Evolutionary conservation across 2,797 vertebrate genomes (phyloP).

Genomic region (Sarcophilus harrisii): DNA sequence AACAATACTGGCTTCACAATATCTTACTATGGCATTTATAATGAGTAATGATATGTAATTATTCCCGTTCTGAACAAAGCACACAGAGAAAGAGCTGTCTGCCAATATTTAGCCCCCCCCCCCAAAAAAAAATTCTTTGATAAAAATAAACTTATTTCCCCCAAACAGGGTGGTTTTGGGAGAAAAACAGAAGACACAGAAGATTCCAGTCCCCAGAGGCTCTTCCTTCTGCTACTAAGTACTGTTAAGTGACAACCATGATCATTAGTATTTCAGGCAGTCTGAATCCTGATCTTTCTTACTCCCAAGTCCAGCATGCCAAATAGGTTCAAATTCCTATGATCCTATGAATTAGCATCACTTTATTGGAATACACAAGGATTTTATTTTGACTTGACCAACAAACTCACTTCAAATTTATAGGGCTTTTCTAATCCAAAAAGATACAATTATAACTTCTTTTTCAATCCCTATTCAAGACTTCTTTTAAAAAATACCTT

Average conservation of each 20-base stretch:
- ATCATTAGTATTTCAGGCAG: neutral
- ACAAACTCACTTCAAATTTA: neutral
- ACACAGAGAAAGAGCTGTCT: neutral
- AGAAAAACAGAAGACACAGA: neutral
- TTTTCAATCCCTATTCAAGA: neutral
- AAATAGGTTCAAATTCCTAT: neutral
- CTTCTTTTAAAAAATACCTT: neutral
- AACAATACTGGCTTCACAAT: constrained; percentile 20
- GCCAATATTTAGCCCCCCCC: neutral
- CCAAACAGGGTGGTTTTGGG: neutral
- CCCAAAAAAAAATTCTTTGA: neutral
- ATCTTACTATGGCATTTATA: constrained; percentile 22
- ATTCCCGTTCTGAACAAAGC: constrained; percentile 24
- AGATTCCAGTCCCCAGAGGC: neutral
- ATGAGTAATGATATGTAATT: constrained; percentile 15
- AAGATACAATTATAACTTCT: neutral
- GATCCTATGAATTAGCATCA: neutral
- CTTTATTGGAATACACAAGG: neutral
- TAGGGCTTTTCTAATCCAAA: neutral
- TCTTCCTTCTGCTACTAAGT: too few relatives aligned
- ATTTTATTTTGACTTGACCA: neutral
- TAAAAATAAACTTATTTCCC: neutral
- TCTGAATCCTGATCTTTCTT: neutral
- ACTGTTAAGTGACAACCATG: neutral
- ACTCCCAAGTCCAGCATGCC: neutral